A percentile compares a stretch with the other conserved stretches of the same genome.
Conservation (phyloP, 2,113 vertebrate species). For the Siphamia tubifer region DNA sequence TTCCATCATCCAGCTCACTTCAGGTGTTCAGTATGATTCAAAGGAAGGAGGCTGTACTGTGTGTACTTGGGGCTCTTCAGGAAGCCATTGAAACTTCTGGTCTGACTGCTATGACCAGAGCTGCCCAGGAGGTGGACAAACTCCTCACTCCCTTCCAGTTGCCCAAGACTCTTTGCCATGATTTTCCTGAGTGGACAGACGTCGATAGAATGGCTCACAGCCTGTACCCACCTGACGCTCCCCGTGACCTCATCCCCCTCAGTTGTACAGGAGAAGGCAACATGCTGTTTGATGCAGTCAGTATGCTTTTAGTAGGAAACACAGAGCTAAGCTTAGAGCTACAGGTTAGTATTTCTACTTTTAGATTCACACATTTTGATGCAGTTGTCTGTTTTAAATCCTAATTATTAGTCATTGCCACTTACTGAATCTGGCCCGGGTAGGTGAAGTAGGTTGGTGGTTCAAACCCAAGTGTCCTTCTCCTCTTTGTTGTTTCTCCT, state of each 20-base stretch:
- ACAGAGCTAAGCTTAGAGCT: slow-evolving; percentile 89
- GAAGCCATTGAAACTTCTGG: slow-evolving; percentile 89
- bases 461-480: too few relatives aligned
- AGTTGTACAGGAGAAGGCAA: slow-evolving; percentile 90
- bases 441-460: too few relatives aligned
- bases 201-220: slow-evolving; percentile 85
- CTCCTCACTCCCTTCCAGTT: slow-evolving; percentile 83
- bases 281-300: slow-evolving; percentile 90
- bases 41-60: slow-evolving; percentile 87
- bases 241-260: slow-evolving; percentile 86
- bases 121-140: slow-evolving; percentile 82
- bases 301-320: slow-evolving; percentile 87
- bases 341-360: slow-evolving; percentile 86
- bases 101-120: slow-evolving; percentile 82
- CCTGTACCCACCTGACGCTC: slow-evolving; percentile 90
- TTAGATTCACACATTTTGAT: too few relatives aligned
- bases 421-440: too few relatives aligned
- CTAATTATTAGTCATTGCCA: too few relatives aligned
- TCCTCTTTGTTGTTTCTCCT: too few relatives aligned
- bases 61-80: slow-evolving; percentile 89
- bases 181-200: slow-evolving; percentile 82
- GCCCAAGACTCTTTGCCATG: slow-evolving; percentile 75
- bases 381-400: too few relatives aligned
- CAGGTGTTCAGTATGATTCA: slow-evolving; percentile 83
- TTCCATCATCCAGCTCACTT: neutral